A percentile compares a stretch with the other conserved stretches of the same genome.
These are phyloP conservation scores for Clitarchus hookeri DNA, from an alignment of 2,888 invertebrate species.

Conservation along the genomic window DNA sequence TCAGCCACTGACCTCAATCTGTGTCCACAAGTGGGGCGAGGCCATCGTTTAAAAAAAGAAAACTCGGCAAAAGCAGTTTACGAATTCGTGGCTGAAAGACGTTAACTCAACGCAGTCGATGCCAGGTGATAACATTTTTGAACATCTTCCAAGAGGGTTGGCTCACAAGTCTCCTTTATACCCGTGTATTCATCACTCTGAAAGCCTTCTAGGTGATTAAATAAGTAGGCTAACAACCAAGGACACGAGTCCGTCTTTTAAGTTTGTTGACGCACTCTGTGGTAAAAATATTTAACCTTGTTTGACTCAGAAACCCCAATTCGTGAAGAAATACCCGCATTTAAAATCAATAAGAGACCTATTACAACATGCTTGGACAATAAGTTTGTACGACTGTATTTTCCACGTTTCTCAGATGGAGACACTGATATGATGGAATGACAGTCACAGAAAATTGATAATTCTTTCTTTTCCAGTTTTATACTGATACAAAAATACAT, in stretches of 20 bases:
- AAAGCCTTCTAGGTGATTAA: not conserved
- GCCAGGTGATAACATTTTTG: constrained; percentile 14
- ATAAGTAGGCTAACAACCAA: not conserved
- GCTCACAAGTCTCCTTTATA: not conserved
- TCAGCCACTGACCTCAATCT: not conserved
- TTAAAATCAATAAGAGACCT: too few relatives aligned
- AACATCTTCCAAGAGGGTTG: not conserved
- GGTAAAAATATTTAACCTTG: too few relatives aligned
- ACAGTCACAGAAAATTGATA: too few relatives aligned
- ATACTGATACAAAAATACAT: too few relatives aligned
- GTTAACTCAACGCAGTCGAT: not conserved
- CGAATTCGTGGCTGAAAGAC: not conserved
- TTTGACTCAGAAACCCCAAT: too few relatives aligned
- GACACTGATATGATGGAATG: too few relatives aligned
- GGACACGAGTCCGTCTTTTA: not conserved
- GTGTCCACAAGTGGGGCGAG: not conserved
- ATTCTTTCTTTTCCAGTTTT: too few relatives aligned
- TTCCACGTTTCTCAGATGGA: too few relatives aligned
- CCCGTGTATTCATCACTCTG: not conserved
- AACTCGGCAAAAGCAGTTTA: not conserved
- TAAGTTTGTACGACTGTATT: too few relatives aligned
- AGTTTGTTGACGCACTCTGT: too few relatives aligned
- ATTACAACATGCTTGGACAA: too few relatives aligned
- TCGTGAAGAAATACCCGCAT: too few relatives aligned
- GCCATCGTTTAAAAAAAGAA: not conserved